Evolutionary conservation across 2,113 vertebrate species (phyloP).

Genomic region (Rhinoderma darwinii): DNA sequence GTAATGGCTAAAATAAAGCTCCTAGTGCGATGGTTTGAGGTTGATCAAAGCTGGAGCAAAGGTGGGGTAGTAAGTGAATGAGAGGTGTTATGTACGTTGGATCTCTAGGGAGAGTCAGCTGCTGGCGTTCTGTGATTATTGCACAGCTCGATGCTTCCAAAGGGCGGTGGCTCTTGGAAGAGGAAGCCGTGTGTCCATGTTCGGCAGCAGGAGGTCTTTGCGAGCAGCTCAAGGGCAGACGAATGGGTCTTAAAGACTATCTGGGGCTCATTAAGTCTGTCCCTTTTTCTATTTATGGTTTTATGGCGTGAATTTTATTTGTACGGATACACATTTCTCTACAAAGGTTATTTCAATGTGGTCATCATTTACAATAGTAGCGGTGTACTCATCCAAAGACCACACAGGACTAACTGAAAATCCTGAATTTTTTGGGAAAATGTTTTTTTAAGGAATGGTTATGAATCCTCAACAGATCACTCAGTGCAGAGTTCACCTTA

Average conservation of each 20-base stretch:
- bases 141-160: constrained; percentile 44
- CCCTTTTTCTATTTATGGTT: background rate
- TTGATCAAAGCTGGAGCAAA: constrained; percentile 22
- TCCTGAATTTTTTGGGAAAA: too few relatives aligned
- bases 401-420: background rate
- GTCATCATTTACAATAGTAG: background rate
- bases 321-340: background rate
- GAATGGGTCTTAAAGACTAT: background rate
- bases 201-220: background rate
- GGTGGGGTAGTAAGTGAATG: background rate
- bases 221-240: constrained; percentile 13
- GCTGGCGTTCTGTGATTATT: constrained; percentile 31
- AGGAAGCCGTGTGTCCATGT: background rate
- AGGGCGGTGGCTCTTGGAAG: constrained; percentile 49
- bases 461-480: too few relatives aligned
- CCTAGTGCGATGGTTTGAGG: background rate
- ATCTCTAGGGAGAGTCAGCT: constrained; percentile 36
- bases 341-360: background rate
- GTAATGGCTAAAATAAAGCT: background rate
- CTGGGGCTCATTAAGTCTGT: background rate
- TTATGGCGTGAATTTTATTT: background rate
- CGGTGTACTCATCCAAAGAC: background rate
- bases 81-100: constrained; percentile 15
- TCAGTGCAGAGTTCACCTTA: too few relatives aligned
- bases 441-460: too few relatives aligned